Conservation (phyloP, 2,888 invertebrate species). For the Morpho helenor region DNA sequence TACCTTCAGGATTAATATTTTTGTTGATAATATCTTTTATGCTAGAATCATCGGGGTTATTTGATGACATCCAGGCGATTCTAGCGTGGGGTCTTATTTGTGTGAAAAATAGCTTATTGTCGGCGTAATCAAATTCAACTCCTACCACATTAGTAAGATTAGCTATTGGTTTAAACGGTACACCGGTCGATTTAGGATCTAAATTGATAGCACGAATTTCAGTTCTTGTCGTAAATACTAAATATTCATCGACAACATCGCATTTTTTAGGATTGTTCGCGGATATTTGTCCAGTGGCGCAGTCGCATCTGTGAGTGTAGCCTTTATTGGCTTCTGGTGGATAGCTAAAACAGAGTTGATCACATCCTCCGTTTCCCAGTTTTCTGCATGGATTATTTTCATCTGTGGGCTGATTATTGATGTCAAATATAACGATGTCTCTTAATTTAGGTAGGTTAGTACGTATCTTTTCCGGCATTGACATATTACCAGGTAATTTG, state of each 20-base stretch:
- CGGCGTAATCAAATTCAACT: constrained; percentile 95
- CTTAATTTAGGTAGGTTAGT: constrained; percentile 91
- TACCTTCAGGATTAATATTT: constrained; percentile 94
- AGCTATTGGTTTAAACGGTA: constrained; percentile 91
- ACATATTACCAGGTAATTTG: constrained; percentile 86
- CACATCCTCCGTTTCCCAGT: constrained; percentile 90
- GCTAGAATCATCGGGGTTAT: constrained; percentile 80
- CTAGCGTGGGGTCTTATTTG: constrained; percentile 95
- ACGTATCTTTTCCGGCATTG: constrained; percentile 85
- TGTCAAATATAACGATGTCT: constrained; percentile 95
- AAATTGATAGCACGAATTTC: constrained; percentile 95
- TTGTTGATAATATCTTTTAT: constrained; percentile 85
- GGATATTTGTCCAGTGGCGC: constrained; percentile 90
- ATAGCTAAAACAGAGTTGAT: constrained; percentile 96
- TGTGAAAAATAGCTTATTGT: constrained; percentile 93
- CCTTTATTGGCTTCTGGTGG: constrained; percentile 82
- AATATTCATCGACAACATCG: constrained; percentile 90
- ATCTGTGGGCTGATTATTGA: constrained; percentile 91
- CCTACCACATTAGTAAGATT: constrained; percentile 96
- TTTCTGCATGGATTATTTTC: constrained; percentile 89
- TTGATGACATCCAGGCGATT: constrained; percentile 89
- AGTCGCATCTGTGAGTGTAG: constrained; percentile 88
- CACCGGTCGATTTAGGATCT: constrained; percentile 88
- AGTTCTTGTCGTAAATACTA: constrained; percentile 96
- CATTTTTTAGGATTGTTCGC: constrained; percentile 84